Base-by-base conservation (phyloP, 1,140 invertebrate species). In the Chelonus insularis region DNA sequence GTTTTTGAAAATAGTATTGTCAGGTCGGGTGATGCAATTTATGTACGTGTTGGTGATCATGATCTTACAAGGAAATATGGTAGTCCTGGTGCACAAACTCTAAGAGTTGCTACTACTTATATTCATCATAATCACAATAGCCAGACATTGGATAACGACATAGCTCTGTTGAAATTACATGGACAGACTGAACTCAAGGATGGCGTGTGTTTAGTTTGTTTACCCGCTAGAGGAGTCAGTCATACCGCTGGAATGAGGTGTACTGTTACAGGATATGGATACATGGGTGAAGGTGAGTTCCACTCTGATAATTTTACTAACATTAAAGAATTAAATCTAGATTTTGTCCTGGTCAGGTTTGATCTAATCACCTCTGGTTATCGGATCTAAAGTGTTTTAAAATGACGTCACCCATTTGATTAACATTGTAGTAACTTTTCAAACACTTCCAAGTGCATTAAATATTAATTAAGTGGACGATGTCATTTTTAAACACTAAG, bases 41-140 rank as follows among this genome's bases (percentile, higher is more conserved):
- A 91, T 72, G 93, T 97, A 2, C 86, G 95, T 23, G 92, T 96
- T 0, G 95, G 95, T 0, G 95, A 97, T 73, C 93, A 96, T 72
- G 93, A 98, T 79, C 78, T 97, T 57, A 94, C 93, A 1, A 79
- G 89, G 8, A 93, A 93, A 72, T 92, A 92, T 67, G 92, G 91
- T 11, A 94, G 90, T 64, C 91, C 91, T 0, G 91, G 91, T 1
- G 94, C 93, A 0, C 93, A 96, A 79, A 96, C 94, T 0, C 81
- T 95, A 11, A 82, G 91, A 14, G 92, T 96, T 4, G 91, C 91
- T 18, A 95, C 93, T 11, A 96, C 94, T 0, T 97, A 97, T 75
- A 96, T 97, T 45, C 95, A 98, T 76, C 94, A 96, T 69, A 96
- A 97, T 78, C 96, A 97, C 81, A 96, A 98, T 76, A 94, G 92